Base-by-base conservation (phyloP, 2,888 invertebrate genomes). In the Drosophila borealis region DNA sequence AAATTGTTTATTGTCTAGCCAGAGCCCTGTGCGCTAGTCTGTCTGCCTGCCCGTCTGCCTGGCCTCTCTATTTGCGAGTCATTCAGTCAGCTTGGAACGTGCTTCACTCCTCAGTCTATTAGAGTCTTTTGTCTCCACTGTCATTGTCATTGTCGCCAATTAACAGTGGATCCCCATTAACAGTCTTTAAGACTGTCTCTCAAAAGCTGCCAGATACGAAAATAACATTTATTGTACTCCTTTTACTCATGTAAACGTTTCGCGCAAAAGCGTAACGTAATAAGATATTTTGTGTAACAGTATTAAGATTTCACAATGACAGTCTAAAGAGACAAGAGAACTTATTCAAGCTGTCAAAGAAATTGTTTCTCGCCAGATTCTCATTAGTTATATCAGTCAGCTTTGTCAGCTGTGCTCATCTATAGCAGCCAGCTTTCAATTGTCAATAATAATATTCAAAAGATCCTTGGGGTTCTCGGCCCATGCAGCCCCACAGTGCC, bases 1-100 rank as follows among this genome's bases (percentile, higher is more conserved):
- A 81, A 87, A 88, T 86, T 88, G 84, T 87, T 86, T 84, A 87
- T 87, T 88, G 80, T 86, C 84, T 88, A 87, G 78, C 71, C 79
- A 57, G 75, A 65, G 70, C 62, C 49, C 64, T 50, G 69, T 55
- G 41, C 57, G 55, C 29, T 56, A 53, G 37, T 42, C 39, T 19
- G 34, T 19, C 29, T 8, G 39, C 13, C 33, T 1, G 29, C n/a
- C 41, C 2, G 19, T 10, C 54, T 3, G 36, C 39, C 4, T n/a
- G 2, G 54, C 19, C 54, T 49, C 33, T 42, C 54, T 59, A 45
- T 75, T 69, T 81, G 74, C 59, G 45, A 82, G 75, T 41, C 78
- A 70, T 68, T 69, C 69, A 56, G 49, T 50, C 73, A 74, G 54
- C 19, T 70, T 49, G 61, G 48, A 68, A 78, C 78, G 75, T 84